Evolutionary conservation across 1,140 invertebrate genomes (phyloP), one percentile per base, ranked within the genome.

Genomic region (Meloidogyne hapla): DNA sequence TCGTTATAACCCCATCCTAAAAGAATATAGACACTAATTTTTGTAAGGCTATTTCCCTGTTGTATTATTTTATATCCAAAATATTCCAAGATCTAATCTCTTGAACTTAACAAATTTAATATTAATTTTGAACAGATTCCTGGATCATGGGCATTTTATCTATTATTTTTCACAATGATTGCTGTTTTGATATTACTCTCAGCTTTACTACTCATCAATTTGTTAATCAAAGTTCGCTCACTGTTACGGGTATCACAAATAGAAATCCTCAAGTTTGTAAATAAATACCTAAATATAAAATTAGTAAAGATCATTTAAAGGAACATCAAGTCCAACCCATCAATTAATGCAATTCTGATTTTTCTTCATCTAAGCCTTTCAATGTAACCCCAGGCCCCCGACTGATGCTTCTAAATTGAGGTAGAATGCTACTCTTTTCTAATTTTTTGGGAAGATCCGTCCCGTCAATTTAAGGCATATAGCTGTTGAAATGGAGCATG

Each of bases 161-260:
- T 85, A 38, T 64, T 84, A 18, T 86, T 84, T 61, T 81, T 84
- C 23, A 84, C 84, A n/a, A 69, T 84, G 15, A 84, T 84, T 28
- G 69, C 84, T 26, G 83, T 84, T n/a, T 78, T 84, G 28, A 77
- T 84, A 48, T 73, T 84, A 40, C 72, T 84, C 21, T 86, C 84
- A 56, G 69, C 84, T 48, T 64, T 84, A 23, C 77, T 84, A n/a
- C 38, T 85, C 45, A 82, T 84, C 15, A 83, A 80, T 69, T 74
- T 84, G 23, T 66, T 78, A 23, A 86, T 83, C 21, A 81, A 83
- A 73, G 66, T 79, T 5, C 84, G 85, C 56, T 81, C 83, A 45
- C 80, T 84, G 63, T 86, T 84, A 66, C 61, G 66, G 13, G 48
- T 80, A 38, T 45, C 78, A 38, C 48, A 64, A 33, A 45, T 56